phyloP scores from a whole-genome alignment of 1,140 invertebrate species.

The Rhyacophila brunnea region DNA sequence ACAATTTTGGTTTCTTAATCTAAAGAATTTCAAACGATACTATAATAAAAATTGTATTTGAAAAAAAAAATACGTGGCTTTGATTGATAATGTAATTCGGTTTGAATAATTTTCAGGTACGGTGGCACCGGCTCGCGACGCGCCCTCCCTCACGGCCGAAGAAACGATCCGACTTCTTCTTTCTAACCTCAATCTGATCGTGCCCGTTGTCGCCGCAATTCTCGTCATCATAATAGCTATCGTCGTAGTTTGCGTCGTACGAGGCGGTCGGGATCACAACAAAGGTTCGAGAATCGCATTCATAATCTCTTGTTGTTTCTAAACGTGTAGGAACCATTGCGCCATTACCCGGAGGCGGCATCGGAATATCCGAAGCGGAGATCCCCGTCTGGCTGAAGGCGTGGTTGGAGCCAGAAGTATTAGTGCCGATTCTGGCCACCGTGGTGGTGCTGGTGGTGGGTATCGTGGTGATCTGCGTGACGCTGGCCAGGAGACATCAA shows the following conservation, averaged over 20 bases:
- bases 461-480: slow-evolving; percentile 85
- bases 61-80: no score
- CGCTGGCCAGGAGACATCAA: slow-evolving; percentile 72
- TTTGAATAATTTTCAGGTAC: slow-evolving; percentile 78
- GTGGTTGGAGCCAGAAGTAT: slow-evolving; percentile 83
- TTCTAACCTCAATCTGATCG: slow-evolving; percentile 88
- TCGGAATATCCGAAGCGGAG: slow-evolving; percentile 52
- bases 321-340: slow-evolving; percentile 70
- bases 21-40: no score
- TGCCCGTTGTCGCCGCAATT: slow-evolving; percentile 88
- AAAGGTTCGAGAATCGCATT: slow-evolving; percentile 70
- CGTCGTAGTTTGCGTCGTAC: slow-evolving; percentile 86
- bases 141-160: slow-evolving; percentile 72
- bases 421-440: slow-evolving; percentile 81
- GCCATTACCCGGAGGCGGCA: slow-evolving; percentile 62
- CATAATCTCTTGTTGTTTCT: slow-evolving; percentile 36
- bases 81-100: slow-evolving; percentile 23
- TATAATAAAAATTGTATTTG: slow-evolving; percentile 4
- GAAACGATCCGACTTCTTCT: slow-evolving; percentile 80
- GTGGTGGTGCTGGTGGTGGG: slow-evolving; percentile 85
- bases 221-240: slow-evolving; percentile 89
- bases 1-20: no score
- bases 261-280: slow-evolving; percentile 73
- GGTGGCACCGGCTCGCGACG: slow-evolving; percentile 85
- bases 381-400: slow-evolving; percentile 78